phyloP scores from a whole-genome alignment of 2,113 vertebrate genomes.

The Forbesichthys agassizii region DNA sequence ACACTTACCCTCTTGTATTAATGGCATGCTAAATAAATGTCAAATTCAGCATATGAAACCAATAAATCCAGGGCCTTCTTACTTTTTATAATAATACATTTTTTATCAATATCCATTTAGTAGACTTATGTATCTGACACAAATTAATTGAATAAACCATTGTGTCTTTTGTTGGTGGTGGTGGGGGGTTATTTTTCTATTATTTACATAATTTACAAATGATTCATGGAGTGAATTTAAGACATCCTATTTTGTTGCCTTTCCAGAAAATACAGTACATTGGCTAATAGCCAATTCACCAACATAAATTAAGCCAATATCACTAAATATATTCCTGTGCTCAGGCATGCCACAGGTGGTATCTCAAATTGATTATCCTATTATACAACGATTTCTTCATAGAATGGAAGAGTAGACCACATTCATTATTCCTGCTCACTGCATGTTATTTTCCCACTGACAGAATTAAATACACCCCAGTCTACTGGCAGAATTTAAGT shows the following conservation, averaged over 20 bases:
- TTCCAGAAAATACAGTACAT: too few relatives aligned
- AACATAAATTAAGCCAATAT: too few relatives aligned
- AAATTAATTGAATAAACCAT: too few relatives aligned
- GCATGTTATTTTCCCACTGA: slow-evolving; percentile 26
- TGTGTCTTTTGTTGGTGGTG: too few relatives aligned
- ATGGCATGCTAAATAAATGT: background rate
- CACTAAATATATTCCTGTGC: background rate
- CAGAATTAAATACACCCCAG: slow-evolving; percentile 23
- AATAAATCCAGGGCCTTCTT: slow-evolving; percentile 30
- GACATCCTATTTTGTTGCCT: too few relatives aligned
- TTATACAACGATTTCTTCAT: background rate
- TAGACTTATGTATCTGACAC: too few relatives aligned
- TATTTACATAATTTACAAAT: too few relatives aligned
- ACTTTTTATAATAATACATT: slow-evolving; percentile 18
- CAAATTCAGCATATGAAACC: slow-evolving; percentile 35
- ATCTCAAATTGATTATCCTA: slow-evolving; percentile 12
- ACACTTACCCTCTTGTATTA: background rate
- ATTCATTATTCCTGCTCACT: background rate
- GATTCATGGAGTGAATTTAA: too few relatives aligned
- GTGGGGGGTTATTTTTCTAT: too few relatives aligned
- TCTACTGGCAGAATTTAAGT: too few relatives aligned
- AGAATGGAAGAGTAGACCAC: background rate
- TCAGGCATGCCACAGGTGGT: background rate
- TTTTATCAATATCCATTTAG: too few relatives aligned
- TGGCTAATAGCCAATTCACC: too few relatives aligned